Percentiles rank a stretch among this genome's conserved stretches.
These are phyloP conservation scores for Parotocinclus haroldoi DNA, from an alignment of 2,797 vertebrate species.

Conservation along the genomic window DNA sequence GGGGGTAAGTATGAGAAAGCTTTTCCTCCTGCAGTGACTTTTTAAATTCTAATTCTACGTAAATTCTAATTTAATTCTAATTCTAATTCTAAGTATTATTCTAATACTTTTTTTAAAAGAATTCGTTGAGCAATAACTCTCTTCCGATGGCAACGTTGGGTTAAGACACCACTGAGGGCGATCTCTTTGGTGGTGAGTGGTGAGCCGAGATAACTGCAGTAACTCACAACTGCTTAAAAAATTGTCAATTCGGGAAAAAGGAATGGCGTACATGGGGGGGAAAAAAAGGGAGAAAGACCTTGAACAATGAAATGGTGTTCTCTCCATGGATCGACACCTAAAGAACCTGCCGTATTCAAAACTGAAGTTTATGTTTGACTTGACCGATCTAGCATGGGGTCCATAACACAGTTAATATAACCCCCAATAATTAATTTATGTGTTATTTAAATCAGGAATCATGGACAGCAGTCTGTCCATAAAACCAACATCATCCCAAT, in stretches of 20 bases:
- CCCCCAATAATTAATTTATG: constrained; percentile 4
- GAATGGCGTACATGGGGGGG: not conserved
- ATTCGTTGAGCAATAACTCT: no score
- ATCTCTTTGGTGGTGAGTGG: not conserved
- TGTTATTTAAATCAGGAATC: not conserved
- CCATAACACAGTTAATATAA: not conserved
- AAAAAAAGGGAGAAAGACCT: constrained; percentile 6
- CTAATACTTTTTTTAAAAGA: no score
- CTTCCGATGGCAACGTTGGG: not conserved
- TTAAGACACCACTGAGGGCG: not conserved
- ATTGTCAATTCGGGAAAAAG: constrained; percentile 5
- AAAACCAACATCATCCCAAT: not conserved
- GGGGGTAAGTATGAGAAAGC: no score
- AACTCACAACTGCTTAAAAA: not conserved
- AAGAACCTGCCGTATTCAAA: not conserved
- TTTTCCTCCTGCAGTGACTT: no score
- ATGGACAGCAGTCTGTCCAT: not conserved
- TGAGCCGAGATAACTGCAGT: not conserved
- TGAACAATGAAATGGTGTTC: not conserved
- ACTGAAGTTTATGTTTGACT: not conserved
- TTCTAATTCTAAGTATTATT: no score
- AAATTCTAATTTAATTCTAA: no score
- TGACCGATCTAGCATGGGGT: not conserved
- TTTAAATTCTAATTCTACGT: no score
- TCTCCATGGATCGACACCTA: constrained; percentile 1